Base-by-base conservation (phyloP, 2,888 invertebrate genomes). In the Halictus quadricinctus region DNA sequence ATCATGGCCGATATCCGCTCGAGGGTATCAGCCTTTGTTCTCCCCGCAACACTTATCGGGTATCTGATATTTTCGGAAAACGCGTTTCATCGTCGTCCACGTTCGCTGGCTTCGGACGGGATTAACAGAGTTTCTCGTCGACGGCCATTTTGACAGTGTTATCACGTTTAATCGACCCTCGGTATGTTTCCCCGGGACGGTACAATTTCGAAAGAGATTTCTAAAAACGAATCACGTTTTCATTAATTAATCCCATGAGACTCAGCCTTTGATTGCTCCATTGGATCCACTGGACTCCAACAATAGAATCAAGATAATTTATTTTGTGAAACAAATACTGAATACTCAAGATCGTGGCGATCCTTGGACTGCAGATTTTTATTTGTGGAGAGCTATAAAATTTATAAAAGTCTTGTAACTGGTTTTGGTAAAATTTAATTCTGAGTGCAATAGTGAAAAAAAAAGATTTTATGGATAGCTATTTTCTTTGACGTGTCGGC, bases 41-140 rank as follows among this genome's bases (percentile, higher is more conserved):
- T 79, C 76, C 10, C 46, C 58, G 76, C 74, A 72, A 75, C 85
- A 80, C 80, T 84, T 85, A 80, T 84, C 80, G 75, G 69, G 72
- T 80, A 85, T 85, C 78, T 72, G 78, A 86, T 85, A 85, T 84
- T 85, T 86, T 85, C 69, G 72, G 72, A 70, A 54, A 64, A 69
- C 81, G 79, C 80, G 79, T 83, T 85, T 79, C 76, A 58, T 79
- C 72, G 70, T 50, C 76, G 41, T 70, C 60, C 77, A 83, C 72
- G 83, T 83, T 64, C 58, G 79, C 79, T 66, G 73, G 58, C n/a
- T 58, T 58, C n/a, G 58, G 5, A 58, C n/a, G 58, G 12, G 58
- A n/a, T 58, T n/a, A 58, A 58, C 58, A n/a, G n/a, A 58, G 58
- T 58, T n/a, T n/a, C n/a, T n/a, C 58, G 58, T 58, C 58, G n/a